Evolutionary conservation across 1,140 invertebrate species (phyloP).

Genomic region (Protaetia brevitarsis): DNA sequence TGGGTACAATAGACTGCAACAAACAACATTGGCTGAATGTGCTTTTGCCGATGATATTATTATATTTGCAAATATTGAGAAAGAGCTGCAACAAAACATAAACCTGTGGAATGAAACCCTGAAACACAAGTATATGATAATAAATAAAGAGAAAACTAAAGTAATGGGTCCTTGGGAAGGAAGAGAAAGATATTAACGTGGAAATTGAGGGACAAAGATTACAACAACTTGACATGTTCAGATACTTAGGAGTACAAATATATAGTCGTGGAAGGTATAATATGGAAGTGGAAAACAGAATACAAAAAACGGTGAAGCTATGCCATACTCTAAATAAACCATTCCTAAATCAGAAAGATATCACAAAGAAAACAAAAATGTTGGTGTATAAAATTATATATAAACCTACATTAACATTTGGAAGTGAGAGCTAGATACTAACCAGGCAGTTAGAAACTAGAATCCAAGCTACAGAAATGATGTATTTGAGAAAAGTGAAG

Average conservation of each 20-base stretch:
- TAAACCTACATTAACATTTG: slow-evolving; percentile 22
- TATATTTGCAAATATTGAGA: background rate
- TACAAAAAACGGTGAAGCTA: background rate
- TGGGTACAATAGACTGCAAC: slow-evolving; percentile 20
- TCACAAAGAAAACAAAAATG: slow-evolving; percentile 16
- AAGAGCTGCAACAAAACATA: slow-evolving; percentile 25
- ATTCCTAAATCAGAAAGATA: slow-evolving; percentile 3
- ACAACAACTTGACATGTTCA: slow-evolving; percentile 23
- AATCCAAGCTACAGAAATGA: slow-evolving; percentile 8
- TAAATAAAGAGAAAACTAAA: slow-evolving; percentile 12
- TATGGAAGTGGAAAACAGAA: slow-evolving; percentile 8
- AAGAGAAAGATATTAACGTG: too few relatives aligned
- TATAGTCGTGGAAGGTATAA: background rate
- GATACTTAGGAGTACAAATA: slow-evolving; percentile 22
- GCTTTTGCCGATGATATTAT: slow-evolving; percentile 27
- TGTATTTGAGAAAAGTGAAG: background rate
- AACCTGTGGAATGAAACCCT: slow-evolving; percentile 22
- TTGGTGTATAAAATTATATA: too few relatives aligned
- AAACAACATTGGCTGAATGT: slow-evolving; percentile 3
- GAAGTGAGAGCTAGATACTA: slow-evolving; percentile 2
- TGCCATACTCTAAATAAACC: slow-evolving; percentile 7
- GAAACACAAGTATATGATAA: slow-evolving; percentile 14
- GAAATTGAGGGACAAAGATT: slow-evolving; percentile 20
- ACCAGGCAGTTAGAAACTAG: background rate
- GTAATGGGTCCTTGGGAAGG: slow-evolving; percentile 20